Evolutionary conservation across 2,113 vertebrate genomes (phyloP), one percentile per base, ranked within the genome.

Genomic region (Leucopsar rothschildi): DNA sequence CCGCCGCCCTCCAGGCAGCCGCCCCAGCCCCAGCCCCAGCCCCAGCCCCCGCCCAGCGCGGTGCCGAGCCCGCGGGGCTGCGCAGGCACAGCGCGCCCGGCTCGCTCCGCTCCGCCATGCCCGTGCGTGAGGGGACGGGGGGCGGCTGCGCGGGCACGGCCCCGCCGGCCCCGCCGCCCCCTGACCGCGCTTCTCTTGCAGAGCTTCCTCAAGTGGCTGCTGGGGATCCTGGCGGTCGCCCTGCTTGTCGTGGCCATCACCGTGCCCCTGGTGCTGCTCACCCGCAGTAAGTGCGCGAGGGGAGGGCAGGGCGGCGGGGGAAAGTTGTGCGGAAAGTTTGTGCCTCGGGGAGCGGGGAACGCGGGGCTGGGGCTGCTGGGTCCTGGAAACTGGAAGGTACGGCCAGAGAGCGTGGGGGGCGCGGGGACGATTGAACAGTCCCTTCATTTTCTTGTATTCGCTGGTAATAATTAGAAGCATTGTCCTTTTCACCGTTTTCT

Each of bases 151-250:
- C 37, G 3, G 28, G 45, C 14, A 16, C 15, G 65, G 31, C 49
- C 39, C 39, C 39, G 39, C 35, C 25, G 19, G 47, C 3, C 21
- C 16, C 39, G 9, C 53, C 17, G 57, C 3, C 10, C 9, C 3
- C 81, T 94, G 37, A 94, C 47, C 8, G 42, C 3, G 2, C 29
- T 85, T 92, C n/a, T 91, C 39, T 97, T 97, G 52, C 96, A 98
- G 98, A 95, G 90, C 42, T 61, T 61, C 11, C 92, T 97, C 70
- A 98, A 98, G 96, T 98, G 97, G 92, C 75, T 98, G 56, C 77
- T 98, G 93, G 97, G 93, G 37, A 24, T 97, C 87, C 37, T 98
- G 80, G 97, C 61, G 18, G 88, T 87, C 25, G 97, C 96, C 39
- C 97, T 56, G 13, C 63, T 97, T 4, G 66, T 97, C 45, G 96